A percentile compares a stretch with the other conserved stretches of the same genome.
Conservation (phyloP, 2,888 invertebrate species). For the Oligia latruncula region DNA sequence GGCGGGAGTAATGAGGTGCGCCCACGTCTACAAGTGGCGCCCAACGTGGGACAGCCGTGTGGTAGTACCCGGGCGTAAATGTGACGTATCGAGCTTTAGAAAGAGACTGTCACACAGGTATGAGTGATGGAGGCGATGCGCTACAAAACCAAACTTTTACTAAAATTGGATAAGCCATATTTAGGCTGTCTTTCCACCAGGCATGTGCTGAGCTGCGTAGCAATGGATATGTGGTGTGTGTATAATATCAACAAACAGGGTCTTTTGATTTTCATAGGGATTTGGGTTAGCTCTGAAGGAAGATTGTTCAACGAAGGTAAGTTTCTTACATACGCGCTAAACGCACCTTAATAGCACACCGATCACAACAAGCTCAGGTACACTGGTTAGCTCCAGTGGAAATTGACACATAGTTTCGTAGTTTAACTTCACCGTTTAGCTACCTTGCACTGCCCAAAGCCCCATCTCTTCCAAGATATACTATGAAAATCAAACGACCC, state of each 20-base stretch:
- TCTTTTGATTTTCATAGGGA: not conserved
- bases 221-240: slow-evolving; percentile 3
- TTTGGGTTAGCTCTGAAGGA: not conserved
- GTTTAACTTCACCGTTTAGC: not conserved
- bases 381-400: not conserved
- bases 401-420: not conserved
- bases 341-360: not conserved
- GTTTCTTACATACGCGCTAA: not conserved
- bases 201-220: not conserved
- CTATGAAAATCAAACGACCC: not conserved
- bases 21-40: slow-evolving; percentile 40
- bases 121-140: not conserved
- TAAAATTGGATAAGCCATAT: slow-evolving; percentile 15
- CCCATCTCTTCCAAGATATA: not conserved
- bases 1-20: slow-evolving; percentile 35
- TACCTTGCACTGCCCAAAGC: not conserved
- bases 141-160: not conserved
- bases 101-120: not conserved
- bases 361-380: not conserved
- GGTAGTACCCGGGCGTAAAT: not conserved
- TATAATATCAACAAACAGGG: slow-evolving; percentile 5
- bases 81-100: not conserved
- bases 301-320: not conserved
- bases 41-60: slow-evolving; percentile 27
- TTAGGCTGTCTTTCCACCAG: slow-evolving; percentile 10